Percentiles rank a stretch among this genome's conserved stretches.
Conservation (phyloP, 2,888 invertebrate species). For the Eilema depressum region DNA sequence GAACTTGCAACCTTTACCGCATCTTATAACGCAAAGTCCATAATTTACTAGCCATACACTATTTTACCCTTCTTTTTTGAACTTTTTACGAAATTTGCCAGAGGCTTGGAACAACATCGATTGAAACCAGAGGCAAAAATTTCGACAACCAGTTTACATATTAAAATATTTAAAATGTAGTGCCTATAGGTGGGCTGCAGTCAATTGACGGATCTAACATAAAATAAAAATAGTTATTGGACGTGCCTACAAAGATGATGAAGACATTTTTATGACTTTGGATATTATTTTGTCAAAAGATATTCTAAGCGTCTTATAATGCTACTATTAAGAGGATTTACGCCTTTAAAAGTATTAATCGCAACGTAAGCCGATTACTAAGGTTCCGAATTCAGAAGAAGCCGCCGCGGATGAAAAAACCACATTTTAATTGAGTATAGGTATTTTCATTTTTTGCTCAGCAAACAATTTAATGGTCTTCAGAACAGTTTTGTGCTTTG, state of each 20-base stretch:
- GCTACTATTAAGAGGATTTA: slow-evolving; percentile 15
- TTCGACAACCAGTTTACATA: background rate
- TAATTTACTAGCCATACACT: background rate
- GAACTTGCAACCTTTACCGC: background rate
- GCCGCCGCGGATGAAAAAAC: slow-evolving; percentile 16
- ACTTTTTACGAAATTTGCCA: background rate
- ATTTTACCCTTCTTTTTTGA: too few relatives aligned
- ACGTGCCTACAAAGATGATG: background rate
- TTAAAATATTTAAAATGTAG: background rate
- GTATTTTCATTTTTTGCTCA: slow-evolving; percentile 9
- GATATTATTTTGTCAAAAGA: background rate
- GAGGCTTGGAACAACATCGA: background rate
- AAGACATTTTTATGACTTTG: background rate
- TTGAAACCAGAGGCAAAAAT: background rate
- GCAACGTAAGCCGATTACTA: slow-evolving; percentile 12
- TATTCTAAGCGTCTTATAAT: background rate
- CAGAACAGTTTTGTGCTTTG: slow-evolving; percentile 12
- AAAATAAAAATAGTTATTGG: background rate
- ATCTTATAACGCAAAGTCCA: background rate
- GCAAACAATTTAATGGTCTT: slow-evolving; percentile 26
- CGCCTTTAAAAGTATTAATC: slow-evolving; percentile 9
- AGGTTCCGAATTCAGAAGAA: slow-evolving; percentile 10
- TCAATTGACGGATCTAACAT: background rate
- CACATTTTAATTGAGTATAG: slow-evolving; percentile 14
- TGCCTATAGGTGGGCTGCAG: background rate